These are phyloP conservation scores for Phoxinus dragarum DNA, from an alignment of 2,797 vertebrate species.

Conservation along the genomic window DNA sequence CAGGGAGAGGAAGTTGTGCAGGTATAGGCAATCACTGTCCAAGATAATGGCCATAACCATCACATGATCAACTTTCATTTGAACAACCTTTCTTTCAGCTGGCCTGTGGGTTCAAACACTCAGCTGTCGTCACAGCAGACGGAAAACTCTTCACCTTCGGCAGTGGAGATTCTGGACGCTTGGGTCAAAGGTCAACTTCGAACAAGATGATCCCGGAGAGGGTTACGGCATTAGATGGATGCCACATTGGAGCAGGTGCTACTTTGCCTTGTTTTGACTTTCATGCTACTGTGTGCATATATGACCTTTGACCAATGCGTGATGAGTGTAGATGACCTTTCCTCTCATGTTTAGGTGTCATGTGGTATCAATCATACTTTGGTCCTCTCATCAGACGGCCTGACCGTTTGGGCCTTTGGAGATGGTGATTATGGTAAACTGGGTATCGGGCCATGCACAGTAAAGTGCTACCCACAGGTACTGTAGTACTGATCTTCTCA, in stretches of 20 bases:
- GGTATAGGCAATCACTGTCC: conserved; percentile 63
- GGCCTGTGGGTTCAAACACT: conserved; percentile 84
- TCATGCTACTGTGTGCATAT: background rate
- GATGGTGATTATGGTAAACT: conserved; percentile 86
- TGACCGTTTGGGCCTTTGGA: conserved; percentile 83
- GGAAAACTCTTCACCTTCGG: conserved; percentile 86
- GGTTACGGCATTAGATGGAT: conserved; percentile 80
- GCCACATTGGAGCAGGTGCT: conserved; percentile 80
- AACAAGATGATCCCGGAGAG: conserved; percentile 85
- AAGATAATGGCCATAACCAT: background rate
- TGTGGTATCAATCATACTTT: conserved; percentile 85
- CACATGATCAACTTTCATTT: background rate
- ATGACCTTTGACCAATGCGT: background rate
- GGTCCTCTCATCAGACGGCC: conserved; percentile 80
- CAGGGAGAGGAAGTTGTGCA: conserved; percentile 83
- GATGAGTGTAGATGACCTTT: conserved; percentile 2
- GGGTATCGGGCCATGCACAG: conserved; percentile 81
- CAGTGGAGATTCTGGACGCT: conserved; percentile 83
- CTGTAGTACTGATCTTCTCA: background rate
- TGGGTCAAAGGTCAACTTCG: conserved; percentile 83
- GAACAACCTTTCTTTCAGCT: conserved; percentile 66
- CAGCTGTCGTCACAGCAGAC: conserved; percentile 82
- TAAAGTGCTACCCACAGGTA: conserved; percentile 85
- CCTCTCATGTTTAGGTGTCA: conserved; percentile 73
- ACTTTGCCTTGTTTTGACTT: background rate